These are phyloP conservation scores for Bombus haemorrhoidalis DNA, from an alignment of 1,140 invertebrate genomes.

Conservation along the genomic window DNA sequence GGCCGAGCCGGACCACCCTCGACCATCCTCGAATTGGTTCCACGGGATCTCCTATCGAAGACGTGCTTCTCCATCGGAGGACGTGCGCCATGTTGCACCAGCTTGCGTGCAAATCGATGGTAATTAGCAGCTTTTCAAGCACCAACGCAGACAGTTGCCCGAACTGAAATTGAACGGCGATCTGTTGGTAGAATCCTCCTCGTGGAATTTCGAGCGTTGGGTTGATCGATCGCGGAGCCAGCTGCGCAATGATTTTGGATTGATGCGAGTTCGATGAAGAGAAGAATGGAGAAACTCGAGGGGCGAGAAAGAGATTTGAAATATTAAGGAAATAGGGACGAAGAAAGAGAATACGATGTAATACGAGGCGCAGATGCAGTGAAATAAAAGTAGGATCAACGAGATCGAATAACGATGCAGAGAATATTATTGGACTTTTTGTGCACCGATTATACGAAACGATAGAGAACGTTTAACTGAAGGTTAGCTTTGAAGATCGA, in stretches of 20 bases:
- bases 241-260: neutral
- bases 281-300: neutral
- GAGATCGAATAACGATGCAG: no score
- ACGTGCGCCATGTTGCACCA: neutral
- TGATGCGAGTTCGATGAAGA: neutral
- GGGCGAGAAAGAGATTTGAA: neutral
- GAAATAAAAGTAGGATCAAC: no score
- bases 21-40: neutral
- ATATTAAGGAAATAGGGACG: no score
- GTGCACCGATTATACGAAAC: no score
- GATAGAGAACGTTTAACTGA: no score
- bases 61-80: neutral
- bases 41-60: neutral
- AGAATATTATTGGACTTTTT: no score
- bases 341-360: no score
- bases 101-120: constrained; percentile 20
- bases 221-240: neutral
- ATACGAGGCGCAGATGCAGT: no score
- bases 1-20: constrained; percentile 19
- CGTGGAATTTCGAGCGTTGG: neutral
- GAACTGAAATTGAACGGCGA: neutral
- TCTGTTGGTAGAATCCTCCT: no score
- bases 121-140: constrained; percentile 56
- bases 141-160: neutral
- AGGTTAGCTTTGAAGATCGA: no score